A percentile compares a stretch with the other conserved stretches of the same genome.
Evolutionary conservation across 2,888 invertebrate genomes (phyloP).

Genomic region (Baccha elongata): DNA sequence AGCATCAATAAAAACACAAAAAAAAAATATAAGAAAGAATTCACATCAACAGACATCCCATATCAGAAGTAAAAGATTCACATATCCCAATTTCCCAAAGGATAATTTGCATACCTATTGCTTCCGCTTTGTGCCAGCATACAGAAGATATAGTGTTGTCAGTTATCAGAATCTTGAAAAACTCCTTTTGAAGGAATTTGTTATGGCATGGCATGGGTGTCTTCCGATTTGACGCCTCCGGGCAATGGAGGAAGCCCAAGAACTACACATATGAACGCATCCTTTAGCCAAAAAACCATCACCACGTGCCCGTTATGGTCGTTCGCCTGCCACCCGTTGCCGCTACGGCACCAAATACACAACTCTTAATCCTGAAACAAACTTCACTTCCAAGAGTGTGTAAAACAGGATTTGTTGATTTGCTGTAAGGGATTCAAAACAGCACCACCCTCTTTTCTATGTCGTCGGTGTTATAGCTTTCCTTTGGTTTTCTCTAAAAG

Average conservation of each 20-base stretch:
- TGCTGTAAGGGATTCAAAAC: constrained; percentile 73
- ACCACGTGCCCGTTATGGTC: constrained; percentile 1
- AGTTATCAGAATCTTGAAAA: constrained; percentile 74
- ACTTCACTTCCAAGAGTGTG: constrained; percentile 73
- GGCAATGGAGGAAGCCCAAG: constrained; percentile 54
- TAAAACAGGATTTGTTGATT: constrained; percentile 74
- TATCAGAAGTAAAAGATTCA: constrained; percentile 35
- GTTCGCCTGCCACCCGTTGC: constrained; percentile 15
- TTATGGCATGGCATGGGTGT: constrained; percentile 68
- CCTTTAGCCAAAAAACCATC: constrained; percentile 8
- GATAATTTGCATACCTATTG: constrained; percentile 74
- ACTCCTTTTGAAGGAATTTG: constrained; percentile 73
- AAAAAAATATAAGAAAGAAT: constrained; percentile 4
- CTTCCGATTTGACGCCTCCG: constrained; percentile 71
- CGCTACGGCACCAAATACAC: constrained; percentile 44
- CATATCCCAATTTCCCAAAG: constrained; percentile 67
- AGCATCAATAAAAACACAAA: constrained; percentile 68
- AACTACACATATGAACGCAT: constrained; percentile 63
- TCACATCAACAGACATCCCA: constrained; percentile 38
- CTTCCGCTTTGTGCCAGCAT: constrained; percentile 67
- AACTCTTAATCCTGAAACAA: constrained; percentile 74
- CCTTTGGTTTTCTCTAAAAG: constrained; percentile 44
- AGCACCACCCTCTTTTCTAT: constrained; percentile 46
- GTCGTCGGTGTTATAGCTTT: constrained; percentile 2
- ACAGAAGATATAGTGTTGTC: constrained; percentile 39